Conservation (phyloP, 2,797 vertebrate genomes). For the Catostomus latipinnis region DNA sequence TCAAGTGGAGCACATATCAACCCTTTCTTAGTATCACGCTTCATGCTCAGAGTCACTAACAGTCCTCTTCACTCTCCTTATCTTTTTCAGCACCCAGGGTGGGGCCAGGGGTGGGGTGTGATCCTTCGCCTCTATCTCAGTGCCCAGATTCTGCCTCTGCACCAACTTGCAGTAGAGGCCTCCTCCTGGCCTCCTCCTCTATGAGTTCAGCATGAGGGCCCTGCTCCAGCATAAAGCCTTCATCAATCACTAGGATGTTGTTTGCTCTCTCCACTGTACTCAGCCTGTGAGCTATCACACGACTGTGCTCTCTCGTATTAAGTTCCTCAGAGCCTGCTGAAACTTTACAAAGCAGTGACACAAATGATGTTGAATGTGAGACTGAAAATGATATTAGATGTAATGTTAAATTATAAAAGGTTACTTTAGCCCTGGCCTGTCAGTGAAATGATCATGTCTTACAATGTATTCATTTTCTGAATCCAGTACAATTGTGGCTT, state of each 20-base stretch:
- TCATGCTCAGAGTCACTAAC: conserved; percentile 64
- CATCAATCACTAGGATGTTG: conserved; percentile 84
- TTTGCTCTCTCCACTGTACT: conserved; percentile 93
- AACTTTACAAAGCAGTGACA: conserved; percentile 77
- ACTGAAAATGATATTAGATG: neutral
- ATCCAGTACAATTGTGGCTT: conserved; percentile 94
- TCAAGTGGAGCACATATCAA: neutral
- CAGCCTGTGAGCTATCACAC: conserved; percentile 93
- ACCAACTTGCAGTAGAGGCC: conserved; percentile 91
- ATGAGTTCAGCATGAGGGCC: conserved; percentile 89
- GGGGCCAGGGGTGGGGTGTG: conserved; percentile 14
- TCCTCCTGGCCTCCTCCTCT: conserved; percentile 71
- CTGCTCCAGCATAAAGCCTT: conserved; percentile 87
- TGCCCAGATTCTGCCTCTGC: conserved; percentile 89
- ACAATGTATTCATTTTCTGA: conserved; percentile 93
- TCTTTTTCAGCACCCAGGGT: conserved; percentile 26
- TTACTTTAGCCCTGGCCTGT: neutral
- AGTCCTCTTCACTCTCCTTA: conserved; percentile 53
- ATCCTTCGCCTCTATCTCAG: conserved; percentile 68
- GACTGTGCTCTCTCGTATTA: conserved; percentile 85
- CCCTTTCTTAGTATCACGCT: conserved; percentile 65
- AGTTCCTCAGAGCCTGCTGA: conserved; percentile 87
- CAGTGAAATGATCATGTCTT: conserved; percentile 57
- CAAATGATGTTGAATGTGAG: neutral
- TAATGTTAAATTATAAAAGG: neutral